Evolutionary conservation across 64 coral and sea anemone genomes (phyloP), one percentile per base, ranked within the genome.

Genomic region (Dendrophyllia cribrosa): DNA sequence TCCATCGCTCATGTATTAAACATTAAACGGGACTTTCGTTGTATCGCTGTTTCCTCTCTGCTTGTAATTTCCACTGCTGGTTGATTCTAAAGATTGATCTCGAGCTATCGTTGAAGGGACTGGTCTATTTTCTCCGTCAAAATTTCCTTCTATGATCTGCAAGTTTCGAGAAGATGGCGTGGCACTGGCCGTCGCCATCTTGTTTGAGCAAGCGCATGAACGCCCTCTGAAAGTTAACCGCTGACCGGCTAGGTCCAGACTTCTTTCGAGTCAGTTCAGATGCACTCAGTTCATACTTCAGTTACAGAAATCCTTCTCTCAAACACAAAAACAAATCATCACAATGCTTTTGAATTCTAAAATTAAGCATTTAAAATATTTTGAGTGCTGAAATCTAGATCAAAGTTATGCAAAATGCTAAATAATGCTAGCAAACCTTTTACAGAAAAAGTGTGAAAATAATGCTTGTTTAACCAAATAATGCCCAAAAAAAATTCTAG

Each of bases 151-250:
- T 86, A 68, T 69, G 83, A 86, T 62, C 83, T 70, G 83, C 43
- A 86, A 71, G 83, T 81, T 86, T 86, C 83, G 65, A 86, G 83
- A 86, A 86, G 83, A 86, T 86, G 61, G 59, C 83, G 62, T 83
- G 55, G 6, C 55, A 83, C 79, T 70, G 63, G 83, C 83, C 64
- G 64, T 71, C 83, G 23, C 83, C 34, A 70, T 68, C 64, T 86
- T 86, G 83, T 67, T 67, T 86, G 64, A 86, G 83, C 63, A 55
- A 86, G 63, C 5, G 66, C 60, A 59, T 70, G 64, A 24, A 86
- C 83, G 83, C 11, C 61, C 64, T 70, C 83, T 70, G 43, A 70
- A 86, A 69, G 83, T 15, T 81, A 81, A 59, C 78, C 78, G 78
- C 78, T 79, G 76, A 79, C 34, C 49, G 53, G 76, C 34, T 79